Percentiles rank a stretch among this genome's conserved stretches.
Conservation (phyloP, 2,797 vertebrate genomes). For the Protonibea diacanthus region DNA sequence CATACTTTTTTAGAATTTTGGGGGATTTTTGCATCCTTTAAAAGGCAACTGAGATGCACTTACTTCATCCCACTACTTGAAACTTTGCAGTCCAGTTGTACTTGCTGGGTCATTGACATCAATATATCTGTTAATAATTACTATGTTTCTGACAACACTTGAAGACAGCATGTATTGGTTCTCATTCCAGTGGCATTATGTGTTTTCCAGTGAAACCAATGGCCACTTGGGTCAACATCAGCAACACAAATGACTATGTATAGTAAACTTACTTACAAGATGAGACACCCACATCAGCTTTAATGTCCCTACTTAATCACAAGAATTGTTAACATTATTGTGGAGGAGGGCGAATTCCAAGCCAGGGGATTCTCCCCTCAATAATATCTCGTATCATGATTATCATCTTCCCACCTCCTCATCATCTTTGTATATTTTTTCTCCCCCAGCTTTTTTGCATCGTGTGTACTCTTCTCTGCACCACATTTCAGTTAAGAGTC, state of each 20-base stretch:
- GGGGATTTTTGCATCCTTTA: neutral
- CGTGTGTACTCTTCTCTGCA: neutral
- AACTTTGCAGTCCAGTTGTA: neutral
- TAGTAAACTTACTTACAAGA: constrained; percentile 28
- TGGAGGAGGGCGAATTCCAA: neutral
- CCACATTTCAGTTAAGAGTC: neutral
- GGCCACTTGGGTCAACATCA: constrained; percentile 36
- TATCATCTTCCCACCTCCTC: neutral
- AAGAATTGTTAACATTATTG: constrained; percentile 21
- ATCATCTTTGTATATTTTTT: neutral
- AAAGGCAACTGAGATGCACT: neutral
- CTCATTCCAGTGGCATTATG: constrained; percentile 53
- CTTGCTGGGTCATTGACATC: no score
- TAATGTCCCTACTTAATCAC: constrained; percentile 20
- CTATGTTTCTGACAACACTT: constrained; percentile 16
- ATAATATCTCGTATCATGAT: neutral
- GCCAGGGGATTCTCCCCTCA: neutral
- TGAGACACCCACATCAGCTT: constrained; percentile 23
- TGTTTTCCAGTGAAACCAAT: constrained; percentile 48
- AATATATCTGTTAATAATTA: neutral
- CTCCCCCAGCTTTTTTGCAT: no score
- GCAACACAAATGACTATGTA: constrained; percentile 58
- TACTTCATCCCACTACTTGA: neutral
- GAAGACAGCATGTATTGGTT: constrained; percentile 18
- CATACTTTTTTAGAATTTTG: no score